Conservation (phyloP, 1,140 invertebrate genomes). For the Anoplophora glabripennis region DNA sequence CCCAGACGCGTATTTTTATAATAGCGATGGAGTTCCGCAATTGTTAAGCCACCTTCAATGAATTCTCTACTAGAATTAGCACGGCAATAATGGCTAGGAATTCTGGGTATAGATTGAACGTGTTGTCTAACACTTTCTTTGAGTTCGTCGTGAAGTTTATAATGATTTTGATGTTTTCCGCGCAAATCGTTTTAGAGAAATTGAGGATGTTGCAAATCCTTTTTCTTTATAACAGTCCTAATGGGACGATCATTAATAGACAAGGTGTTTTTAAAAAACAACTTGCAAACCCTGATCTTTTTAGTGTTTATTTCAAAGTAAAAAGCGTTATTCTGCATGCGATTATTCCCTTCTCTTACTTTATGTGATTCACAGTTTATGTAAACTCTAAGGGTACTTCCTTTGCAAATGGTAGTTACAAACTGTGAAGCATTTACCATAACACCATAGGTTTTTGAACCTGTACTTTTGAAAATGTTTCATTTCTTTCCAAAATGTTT, state of each 20-base stretch:
- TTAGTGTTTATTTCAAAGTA: too few species aligned
- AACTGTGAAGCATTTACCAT: slow-evolving; percentile 20
- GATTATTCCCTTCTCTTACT: too few species aligned
- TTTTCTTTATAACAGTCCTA: slow-evolving; percentile 13
- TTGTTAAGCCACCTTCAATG: slow-evolving; percentile 35
- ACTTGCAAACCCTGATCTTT: too few species aligned
- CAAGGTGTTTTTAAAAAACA: too few species aligned
- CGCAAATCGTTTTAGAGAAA: too few species aligned
- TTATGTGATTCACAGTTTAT: too few species aligned
- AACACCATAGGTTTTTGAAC: slow-evolving; percentile 15
- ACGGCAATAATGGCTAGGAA: slow-evolving; percentile 32
- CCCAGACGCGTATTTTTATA: too few species aligned
- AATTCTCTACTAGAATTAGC: slow-evolving; percentile 30
- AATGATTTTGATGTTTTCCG: slow-evolving; percentile 7
- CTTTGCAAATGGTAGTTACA: slow-evolving; percentile 20
- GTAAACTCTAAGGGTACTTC: too few species aligned
- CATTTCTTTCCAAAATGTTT: slow-evolving; percentile 11
- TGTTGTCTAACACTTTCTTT: slow-evolving; percentile 40
- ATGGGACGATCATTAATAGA: too few species aligned
- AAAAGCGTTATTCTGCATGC: too few species aligned
- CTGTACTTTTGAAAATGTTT: slow-evolving; percentile 12
- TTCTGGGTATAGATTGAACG: slow-evolving; percentile 32
- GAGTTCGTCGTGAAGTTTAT: slow-evolving; percentile 11
- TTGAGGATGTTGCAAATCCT: too few species aligned
- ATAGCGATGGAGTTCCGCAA: slow-evolving; percentile 36